A percentile compares a stretch with the other conserved stretches of the same genome.
These are phyloP conservation scores for Phocoena sinus DNA, from an alignment of 2,113 vertebrate species.

Conservation along the genomic window DNA sequence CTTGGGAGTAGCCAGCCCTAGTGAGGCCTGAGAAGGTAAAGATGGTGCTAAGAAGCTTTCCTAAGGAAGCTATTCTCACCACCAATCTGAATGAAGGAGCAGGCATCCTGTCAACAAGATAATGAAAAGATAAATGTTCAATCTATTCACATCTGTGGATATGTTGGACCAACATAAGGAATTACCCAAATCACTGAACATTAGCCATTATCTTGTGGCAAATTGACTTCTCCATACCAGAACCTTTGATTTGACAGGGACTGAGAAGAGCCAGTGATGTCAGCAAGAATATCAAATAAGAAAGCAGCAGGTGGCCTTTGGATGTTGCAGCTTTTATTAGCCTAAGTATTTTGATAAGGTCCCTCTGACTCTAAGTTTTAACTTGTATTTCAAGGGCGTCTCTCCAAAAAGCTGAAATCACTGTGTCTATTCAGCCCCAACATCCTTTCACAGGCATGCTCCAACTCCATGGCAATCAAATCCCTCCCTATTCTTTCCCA, in stretches of 20 bases:
- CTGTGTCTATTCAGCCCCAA: background rate
- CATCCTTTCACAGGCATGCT: background rate
- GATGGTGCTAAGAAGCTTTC: background rate
- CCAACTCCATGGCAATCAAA: background rate
- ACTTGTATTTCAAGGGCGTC: background rate
- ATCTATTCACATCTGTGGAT: background rate
- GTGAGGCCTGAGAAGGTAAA: background rate
- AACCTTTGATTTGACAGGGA: background rate
- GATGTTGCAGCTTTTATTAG: background rate
- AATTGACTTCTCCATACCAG: background rate
- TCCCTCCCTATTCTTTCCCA: background rate
- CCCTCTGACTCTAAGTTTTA: background rate
- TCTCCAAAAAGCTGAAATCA: background rate
- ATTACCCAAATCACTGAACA: background rate
- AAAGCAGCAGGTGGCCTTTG: background rate
- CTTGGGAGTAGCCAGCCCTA: background rate
- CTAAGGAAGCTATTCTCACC: background rate
- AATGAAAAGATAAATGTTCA: background rate
- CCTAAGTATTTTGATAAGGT: background rate
- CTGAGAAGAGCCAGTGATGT: background rate
- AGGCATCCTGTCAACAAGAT: background rate
- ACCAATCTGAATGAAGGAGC: background rate
- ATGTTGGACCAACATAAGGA: background rate
- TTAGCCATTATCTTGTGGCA: background rate
- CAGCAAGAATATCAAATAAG: background rate